Evolutionary conservation across 2,888 invertebrate genomes (phyloP).

Genomic region (Acanthoscelides obtectus): DNA sequence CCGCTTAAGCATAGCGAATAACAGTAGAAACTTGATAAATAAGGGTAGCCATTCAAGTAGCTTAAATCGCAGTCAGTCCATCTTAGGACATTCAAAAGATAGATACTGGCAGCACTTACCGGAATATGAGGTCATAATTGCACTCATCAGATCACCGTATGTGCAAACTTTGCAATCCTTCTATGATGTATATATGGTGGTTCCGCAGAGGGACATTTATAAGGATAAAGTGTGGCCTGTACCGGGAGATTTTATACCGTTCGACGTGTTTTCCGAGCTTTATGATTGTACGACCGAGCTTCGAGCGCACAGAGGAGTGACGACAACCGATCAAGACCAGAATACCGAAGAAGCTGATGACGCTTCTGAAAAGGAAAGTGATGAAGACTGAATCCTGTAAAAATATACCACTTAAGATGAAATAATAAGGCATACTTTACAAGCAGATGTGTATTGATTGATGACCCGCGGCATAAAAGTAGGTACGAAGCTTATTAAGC

Average conservation of each 20-base stretch:
- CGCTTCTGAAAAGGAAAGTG: no score
- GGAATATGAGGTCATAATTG: neutral
- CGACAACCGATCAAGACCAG: neutral
- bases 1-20: neutral
- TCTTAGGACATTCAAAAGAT: neutral
- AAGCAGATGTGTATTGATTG: no score
- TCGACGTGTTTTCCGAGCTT: conserved; percentile 29
- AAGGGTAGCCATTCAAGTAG: neutral
- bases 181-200: neutral
- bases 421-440: no score
- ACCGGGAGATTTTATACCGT: conserved; percentile 32
- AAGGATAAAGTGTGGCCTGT: conserved; percentile 35
- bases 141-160: neutral
- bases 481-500: no score
- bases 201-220: neutral
- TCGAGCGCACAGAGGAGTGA: neutral
- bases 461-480: no score
- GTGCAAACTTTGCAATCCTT: neutral
- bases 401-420: no score
- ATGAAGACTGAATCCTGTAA: no score
- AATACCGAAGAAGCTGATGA: no score
- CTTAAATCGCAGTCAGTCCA: neutral
- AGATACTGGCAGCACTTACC: neutral
- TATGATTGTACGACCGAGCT: conserved; percentile 27
- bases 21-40: neutral